Evolutionary conservation across 2,888 invertebrate genomes (phyloP).

Genomic region (Diaperis boleti): DNA sequence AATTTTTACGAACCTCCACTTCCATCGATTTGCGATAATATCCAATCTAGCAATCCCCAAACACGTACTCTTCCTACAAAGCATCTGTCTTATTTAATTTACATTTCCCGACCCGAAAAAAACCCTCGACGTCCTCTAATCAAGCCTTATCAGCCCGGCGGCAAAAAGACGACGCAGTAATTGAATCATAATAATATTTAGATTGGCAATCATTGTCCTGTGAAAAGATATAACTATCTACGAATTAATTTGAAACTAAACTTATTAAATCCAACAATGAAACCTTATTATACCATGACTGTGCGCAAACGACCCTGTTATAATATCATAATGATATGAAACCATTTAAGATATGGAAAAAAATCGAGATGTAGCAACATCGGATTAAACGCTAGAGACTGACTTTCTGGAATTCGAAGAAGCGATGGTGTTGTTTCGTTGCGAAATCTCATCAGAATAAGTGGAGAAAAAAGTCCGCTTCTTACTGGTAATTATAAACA

Average conservation of each 20-base stretch:
- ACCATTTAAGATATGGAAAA: slow-evolving; percentile 17
- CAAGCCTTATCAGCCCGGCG: no score
- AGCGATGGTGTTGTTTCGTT: neutral
- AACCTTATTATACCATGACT: slow-evolving; percentile 33
- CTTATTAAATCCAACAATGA: slow-evolving; percentile 33
- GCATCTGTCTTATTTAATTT: no score
- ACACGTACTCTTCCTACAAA: no score
- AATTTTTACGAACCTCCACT: no score
- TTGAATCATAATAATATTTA: slow-evolving; percentile 37
- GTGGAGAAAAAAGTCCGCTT: no score
- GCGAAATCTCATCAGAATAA: no score
- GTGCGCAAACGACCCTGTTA: slow-evolving; percentile 20
- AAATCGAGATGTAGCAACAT: neutral
- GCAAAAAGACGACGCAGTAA: no score
- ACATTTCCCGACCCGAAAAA: no score
- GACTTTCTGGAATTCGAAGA: slow-evolving; percentile 8
- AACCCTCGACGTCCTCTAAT: no score
- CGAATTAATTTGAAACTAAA: slow-evolving; percentile 38
- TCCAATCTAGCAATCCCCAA: no score
- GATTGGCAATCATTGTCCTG: slow-evolving; percentile 28
- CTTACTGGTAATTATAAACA: no score
- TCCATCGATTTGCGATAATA: no score
- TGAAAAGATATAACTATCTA: slow-evolving; percentile 31
- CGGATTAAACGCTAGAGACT: slow-evolving; percentile 10
- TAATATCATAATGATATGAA: slow-evolving; percentile 22